Conservation (phyloP, 2,113 vertebrate genomes). For the Plestiodon gilberti region DNA sequence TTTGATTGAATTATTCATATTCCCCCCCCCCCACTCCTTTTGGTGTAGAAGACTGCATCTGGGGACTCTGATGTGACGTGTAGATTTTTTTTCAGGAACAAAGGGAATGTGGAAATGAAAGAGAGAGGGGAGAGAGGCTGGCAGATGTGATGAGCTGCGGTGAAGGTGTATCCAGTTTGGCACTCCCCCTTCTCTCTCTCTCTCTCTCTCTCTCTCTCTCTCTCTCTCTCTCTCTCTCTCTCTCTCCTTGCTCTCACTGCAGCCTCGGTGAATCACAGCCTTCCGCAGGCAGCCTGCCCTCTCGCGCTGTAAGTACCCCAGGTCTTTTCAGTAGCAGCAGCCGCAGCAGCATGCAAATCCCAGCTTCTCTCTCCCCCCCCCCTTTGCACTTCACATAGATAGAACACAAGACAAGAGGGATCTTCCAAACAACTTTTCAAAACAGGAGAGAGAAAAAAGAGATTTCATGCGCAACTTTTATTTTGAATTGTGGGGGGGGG, state of each 20-base stretch:
- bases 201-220: constrained; percentile 52
- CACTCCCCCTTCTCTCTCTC: constrained; percentile 84
- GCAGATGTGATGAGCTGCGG: constrained; percentile 90
- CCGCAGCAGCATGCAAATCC: constrained; percentile 79
- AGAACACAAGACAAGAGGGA: constrained; percentile 69
- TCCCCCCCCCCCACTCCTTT: constrained; percentile 60
- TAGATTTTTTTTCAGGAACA: constrained; percentile 85
- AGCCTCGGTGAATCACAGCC: constrained; percentile 91
- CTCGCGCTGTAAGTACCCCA: constrained; percentile 94
- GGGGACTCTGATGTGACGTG: constrained; percentile 88
- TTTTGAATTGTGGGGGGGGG: constrained; percentile 72
- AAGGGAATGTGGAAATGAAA: constrained; percentile 91
- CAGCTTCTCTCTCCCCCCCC: constrained; percentile 75
- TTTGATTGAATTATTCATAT: constrained; percentile 88
- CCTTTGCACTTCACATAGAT: constrained; percentile 76
- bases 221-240: constrained; percentile 54
- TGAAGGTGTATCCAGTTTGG: constrained; percentile 89
- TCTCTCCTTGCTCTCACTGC: constrained; percentile 77
- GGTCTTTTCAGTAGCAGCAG: constrained; percentile 78
- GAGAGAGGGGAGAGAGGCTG: constrained; percentile 87
- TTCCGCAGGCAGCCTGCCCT: constrained; percentile 90
- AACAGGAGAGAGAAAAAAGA: constrained; percentile 49
- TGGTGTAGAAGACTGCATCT: constrained; percentile 84
- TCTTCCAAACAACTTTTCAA: constrained; percentile 78
- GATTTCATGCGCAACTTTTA: constrained; percentile 73